Base-by-base conservation (phyloP, 2,113 vertebrate species). In the Lophotis ruficrista region DNA sequence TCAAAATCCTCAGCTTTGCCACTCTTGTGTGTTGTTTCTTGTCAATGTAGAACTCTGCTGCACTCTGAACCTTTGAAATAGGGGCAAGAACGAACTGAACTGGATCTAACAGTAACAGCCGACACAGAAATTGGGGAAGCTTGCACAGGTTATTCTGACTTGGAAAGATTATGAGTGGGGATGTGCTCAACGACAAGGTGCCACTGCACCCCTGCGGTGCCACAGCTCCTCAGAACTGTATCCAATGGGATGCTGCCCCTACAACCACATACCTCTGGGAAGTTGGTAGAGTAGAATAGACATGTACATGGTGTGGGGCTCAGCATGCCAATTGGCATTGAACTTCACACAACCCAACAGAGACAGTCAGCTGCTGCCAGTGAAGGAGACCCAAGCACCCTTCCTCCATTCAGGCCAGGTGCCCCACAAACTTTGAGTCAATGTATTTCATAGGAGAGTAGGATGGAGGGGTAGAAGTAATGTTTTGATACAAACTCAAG, bases 281-380 rank as follows among this genome's bases (percentile, higher is more conserved):
- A 83, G 24, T 1, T 1, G 53, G 19, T 38, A 28, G 43, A 41
- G 69, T 5, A 54, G 31, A 65, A 91, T 14, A 45, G 0, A 0
- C 5, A 19, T 2, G 2, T 35, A 15, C 4, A 33, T 30, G 45
- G 14, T 2, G 6, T 31, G 28, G 16, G n/a, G 24, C 14, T 72
- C 54, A 80, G 37, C 21, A 65, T 0, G 1, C 4, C 66, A 79
- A 14, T 0, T 45, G 41, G 30, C 45, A 82, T 5, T 0, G 0
- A 68, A 30, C 30, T 51, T 51, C 7, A 28, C 12, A 35, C 15
- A 72, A 43, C 22, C 30, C 47, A 77, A 7, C 3, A 19, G 19
- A 70, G 78, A 61, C 35, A 58, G 23, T n/a, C 33, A 48, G 37
- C 21, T 37, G n/a, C 53, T 75, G 19, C 7, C 47, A n/a, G 15